Base-by-base conservation (phyloP, 2,113 vertebrate species). In the Dendropsophus ebraccatus region DNA sequence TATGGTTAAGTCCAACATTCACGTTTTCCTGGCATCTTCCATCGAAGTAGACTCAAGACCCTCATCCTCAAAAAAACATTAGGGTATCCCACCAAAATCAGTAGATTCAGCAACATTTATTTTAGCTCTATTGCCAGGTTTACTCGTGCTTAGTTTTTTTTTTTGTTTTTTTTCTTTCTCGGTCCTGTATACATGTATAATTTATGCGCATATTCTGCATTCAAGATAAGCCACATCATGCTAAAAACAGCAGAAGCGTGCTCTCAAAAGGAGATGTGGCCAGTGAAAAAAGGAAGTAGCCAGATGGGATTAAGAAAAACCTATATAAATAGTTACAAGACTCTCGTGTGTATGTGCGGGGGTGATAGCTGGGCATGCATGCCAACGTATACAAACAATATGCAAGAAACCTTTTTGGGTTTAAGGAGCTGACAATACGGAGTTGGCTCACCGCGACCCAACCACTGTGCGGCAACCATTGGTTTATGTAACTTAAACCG, bases 211-310 rank as follows among this genome's bases (percentile, higher is more conserved):
- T n/a, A 41, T 35, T 14, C 25, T 16, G 52, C 30, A 79, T 37
- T 79, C 76, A 58, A 79, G 21, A 80, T 45, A 25, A 62, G 19
- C 77, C 77, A 54, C 77, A 80, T 32, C 13, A 79, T 54, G 52
- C 52, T 79, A 79, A 79, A 79, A 79, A 80, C 50, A 45, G 54
- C 35, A 45, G 37, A 25, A 80, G 1, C 12, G 8, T 21, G 50
- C 30, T 60, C 12, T 60, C 16, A 60, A 80, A 80, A 80, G 56
- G 77, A 80, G 77, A 80, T 80, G 77, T 80, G 77, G 77, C n/a
- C 35, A 50, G 17, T 4, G 41, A 45, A 62, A 60, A 25, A 41
- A 35, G 23, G 77, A 80, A 80, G 23, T 8, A 45, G 35, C 54
- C 54, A 62, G 77, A 80, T 80, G 77, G 77, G 23, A 80, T 62